Evolutionary conservation across 2,113 vertebrate genomes (phyloP), one percentile per base, ranked within the genome.

Genomic region (Mustelus asterias): DNA sequence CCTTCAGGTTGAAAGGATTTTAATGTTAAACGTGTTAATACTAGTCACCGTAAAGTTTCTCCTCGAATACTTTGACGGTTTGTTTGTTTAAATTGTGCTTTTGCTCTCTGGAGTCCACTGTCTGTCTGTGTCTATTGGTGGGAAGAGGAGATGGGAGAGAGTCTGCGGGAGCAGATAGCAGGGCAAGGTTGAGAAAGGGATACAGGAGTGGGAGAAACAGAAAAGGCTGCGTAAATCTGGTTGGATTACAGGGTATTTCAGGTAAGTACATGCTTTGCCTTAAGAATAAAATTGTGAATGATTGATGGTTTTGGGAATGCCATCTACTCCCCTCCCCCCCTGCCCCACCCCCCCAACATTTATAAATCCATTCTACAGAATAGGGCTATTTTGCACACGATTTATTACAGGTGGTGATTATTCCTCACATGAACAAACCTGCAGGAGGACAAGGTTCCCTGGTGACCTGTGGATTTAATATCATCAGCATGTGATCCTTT

Each of bases 61-160:
- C 26, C 11, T 60, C 4, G 26, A 29, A 88, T 22, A 14, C 8
- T 86, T 41, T 44, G 37, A 20, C 20, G 20, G 6, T 96, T 96
- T 97, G 96, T 63, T 85, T 96, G 96, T 96, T 96, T 88, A 95
- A 94, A 95, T 96, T 83, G 83, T 44, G 24, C 33, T 76, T 76
- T 54, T 96, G 95, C 96, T 96, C 96, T 96, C 96, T 97, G 97
- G 97, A 97, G 97, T 97, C 97, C 97, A 97, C 97, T 97, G 24
- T 8, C n/a, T 88, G 9, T 1, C 26, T 14, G 86, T 89, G 22
- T 97, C 96, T 96, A 97, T 96, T 96, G 96, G 97, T 78, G 97
- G 97, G 96, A 96, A 96, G 96, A 83, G 96, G 83, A 18, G 16
- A 96, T 54, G 90, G 96, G 96, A 96, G 48, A 76, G 90, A 95